Evolutionary conservation across 2,113 vertebrate species (phyloP), one percentile per base, ranked within the genome.

Genomic region (Heterotilapia buettikoferi): DNA sequence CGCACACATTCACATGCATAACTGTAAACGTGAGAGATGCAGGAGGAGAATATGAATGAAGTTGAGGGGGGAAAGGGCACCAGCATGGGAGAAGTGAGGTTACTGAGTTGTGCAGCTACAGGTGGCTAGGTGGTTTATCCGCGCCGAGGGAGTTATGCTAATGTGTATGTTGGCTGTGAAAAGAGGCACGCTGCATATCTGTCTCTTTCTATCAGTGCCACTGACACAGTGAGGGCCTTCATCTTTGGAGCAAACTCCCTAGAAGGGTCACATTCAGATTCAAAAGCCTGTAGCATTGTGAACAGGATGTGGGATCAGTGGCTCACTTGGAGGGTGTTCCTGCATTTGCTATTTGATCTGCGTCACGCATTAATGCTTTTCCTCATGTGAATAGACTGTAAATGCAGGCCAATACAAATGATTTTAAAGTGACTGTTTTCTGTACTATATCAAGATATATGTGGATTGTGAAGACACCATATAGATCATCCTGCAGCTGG

Each of bases 141-240:
- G 80, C 73, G 29, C 93, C 89, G 84, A 94, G 93, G 88, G 91
- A 95, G 89, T 92, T 94, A 96, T 96, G 94, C 91, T 95, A 96
- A 96, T 94, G 90, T 24, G 10, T 84, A 24, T 73, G 52, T 81
- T 91, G 84, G 86, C 63, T 89, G 80, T 95, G 91, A 95, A 95
- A 92, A 84, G 91, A 95, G 88, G 85, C 91, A 76, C 71, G 83
- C 94, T 94, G 93, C 90, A 92, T 83, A 79, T 95, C 93, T 93
- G 92, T 96, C 96, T 94, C 92, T 90, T 94, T 92, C 90, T 90
- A 88, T 96, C 95, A 93, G 87, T 88, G 68, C 88, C 91, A 90
- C 94, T 94, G 93, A 94, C 92, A 90, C 92, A 87, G 79, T 85
- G 87, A 94, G 91, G 26, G 84, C 93, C 89, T 90, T 87, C 73